phyloP scores from a whole-genome alignment of 2,797 vertebrate genomes.

The Sciurus carolinensis region DNA sequence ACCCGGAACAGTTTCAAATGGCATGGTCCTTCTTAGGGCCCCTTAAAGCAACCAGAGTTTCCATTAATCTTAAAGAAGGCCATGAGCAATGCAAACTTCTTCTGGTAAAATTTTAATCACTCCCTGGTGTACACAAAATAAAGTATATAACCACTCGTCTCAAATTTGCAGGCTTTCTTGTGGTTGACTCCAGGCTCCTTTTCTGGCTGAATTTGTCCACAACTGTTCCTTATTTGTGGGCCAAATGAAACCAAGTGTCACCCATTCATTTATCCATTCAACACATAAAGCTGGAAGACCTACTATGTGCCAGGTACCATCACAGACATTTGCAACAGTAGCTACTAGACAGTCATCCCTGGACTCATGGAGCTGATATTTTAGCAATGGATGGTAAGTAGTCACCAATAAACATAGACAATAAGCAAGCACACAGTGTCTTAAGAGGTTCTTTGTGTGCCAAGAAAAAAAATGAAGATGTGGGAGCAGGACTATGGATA shows the following conservation, averaged over 20 bases:
- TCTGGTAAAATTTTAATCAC: neutral
- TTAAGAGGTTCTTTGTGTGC: neutral
- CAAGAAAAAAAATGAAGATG: neutral
- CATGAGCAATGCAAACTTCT: neutral
- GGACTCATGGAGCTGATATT: neutral
- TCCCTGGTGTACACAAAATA: neutral
- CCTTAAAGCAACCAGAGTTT: neutral
- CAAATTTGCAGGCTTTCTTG: neutral
- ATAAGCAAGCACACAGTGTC: neutral
- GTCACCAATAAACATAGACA: neutral
- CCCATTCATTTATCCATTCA: neutral
- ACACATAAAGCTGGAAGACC: neutral
- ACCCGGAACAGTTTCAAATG: neutral
- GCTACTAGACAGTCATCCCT: neutral
- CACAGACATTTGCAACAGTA: neutral
- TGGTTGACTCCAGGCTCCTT: neutral
- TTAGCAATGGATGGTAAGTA: neutral
- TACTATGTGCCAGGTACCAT: neutral
- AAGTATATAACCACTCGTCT: neutral
- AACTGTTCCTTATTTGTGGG: neutral
- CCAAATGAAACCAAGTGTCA: neutral
- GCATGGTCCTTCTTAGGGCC: neutral
- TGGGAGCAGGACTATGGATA: neutral
- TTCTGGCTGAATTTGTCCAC: neutral
- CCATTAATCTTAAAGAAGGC: neutral